These are phyloP conservation scores for Oreochromis aureus DNA, from an alignment of 2,113 vertebrate genomes.

Conservation along the genomic window DNA sequence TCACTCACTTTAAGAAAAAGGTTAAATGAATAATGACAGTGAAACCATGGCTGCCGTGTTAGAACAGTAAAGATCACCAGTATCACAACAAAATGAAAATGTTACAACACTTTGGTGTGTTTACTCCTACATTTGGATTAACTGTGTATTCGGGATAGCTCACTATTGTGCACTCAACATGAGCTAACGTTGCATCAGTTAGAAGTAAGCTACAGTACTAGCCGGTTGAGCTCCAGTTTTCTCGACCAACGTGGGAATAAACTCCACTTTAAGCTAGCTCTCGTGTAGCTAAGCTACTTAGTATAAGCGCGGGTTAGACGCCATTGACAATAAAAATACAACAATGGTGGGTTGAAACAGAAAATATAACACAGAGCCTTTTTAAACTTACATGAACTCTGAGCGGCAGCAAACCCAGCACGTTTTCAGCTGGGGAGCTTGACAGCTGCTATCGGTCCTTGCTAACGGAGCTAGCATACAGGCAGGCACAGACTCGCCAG, in stretches of 20 bases:
- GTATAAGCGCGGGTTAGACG: background rate
- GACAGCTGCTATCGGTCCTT: background rate
- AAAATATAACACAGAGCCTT: background rate
- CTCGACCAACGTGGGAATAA: background rate
- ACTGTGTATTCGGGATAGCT: background rate
- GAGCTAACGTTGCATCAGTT: background rate
- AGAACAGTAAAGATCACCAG: background rate
- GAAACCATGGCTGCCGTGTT: background rate
- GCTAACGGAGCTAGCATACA: background rate
- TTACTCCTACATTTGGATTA: background rate
- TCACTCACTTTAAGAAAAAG: background rate
- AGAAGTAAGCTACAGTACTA: background rate
- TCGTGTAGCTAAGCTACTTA: background rate
- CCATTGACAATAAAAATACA: background rate
- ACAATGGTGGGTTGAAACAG: background rate
- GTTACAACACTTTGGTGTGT: background rate
- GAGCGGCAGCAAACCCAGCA: background rate
- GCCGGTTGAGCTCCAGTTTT: background rate
- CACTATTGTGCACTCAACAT: background rate
- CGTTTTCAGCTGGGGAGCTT: slow-evolving; percentile 22
- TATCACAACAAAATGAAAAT: background rate
- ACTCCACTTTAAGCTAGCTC: background rate
- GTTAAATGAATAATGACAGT: background rate
- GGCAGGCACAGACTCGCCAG: background rate
- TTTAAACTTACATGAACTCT: slow-evolving; percentile 54